phyloP scores from a whole-genome alignment of 2,797 vertebrate genomes.

The Lindbergichthys nudifrons region DNA sequence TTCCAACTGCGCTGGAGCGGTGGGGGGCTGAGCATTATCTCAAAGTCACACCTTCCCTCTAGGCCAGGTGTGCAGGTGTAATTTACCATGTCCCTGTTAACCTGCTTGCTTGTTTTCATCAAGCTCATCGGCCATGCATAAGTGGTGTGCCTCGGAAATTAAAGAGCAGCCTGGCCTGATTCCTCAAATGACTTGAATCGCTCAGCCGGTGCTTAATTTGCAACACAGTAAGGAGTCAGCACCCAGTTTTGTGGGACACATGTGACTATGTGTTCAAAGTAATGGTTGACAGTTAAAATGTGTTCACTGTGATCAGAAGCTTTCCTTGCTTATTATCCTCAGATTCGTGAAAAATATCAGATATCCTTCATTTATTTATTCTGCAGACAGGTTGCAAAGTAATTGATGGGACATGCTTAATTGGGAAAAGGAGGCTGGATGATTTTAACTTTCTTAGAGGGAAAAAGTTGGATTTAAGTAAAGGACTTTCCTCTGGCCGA shows the following conservation, averaged over 20 bases:
- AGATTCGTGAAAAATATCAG: background rate
- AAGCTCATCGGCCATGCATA: conserved; percentile 67
- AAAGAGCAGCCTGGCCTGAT: conserved; percentile 67
- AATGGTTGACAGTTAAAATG: conserved; percentile 45
- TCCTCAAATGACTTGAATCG: conserved; percentile 63
- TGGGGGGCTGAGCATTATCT: conserved; percentile 46
- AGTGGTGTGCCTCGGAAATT: conserved; percentile 60
- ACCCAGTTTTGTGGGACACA: conserved; percentile 27
- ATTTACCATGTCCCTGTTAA: conserved; percentile 75
- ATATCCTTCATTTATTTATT: background rate
- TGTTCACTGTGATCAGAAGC: conserved; percentile 6
- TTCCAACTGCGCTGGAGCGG: background rate
- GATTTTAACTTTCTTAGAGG: conserved; percentile 4
- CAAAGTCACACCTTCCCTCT: conserved; percentile 72
- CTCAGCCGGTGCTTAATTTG: conserved; percentile 59
- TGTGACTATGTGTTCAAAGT: conserved; percentile 39
- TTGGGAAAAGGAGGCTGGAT: background rate
- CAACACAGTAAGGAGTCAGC: conserved; percentile 37
- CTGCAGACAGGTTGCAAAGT: background rate
- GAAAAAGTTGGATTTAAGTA: background rate
- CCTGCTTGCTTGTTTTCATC: conserved; percentile 76
- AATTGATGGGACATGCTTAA: conserved; percentile 1
- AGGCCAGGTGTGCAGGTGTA: conserved; percentile 75
- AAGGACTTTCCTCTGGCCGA: conserved; percentile 5
- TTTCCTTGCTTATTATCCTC: background rate